Base-by-base conservation (phyloP, 2,888 invertebrate species). In the Cinara cedri region DNA sequence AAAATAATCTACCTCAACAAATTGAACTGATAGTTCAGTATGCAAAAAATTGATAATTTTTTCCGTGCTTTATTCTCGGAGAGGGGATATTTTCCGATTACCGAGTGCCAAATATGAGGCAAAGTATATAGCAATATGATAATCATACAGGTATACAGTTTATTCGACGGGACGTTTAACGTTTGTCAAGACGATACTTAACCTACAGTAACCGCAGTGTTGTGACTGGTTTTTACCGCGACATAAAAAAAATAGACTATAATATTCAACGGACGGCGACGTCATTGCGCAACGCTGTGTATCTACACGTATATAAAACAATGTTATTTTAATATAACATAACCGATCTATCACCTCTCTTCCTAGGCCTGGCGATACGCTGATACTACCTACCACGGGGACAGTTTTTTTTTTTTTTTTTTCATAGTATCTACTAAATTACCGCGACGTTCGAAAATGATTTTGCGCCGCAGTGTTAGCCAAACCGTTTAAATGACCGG, bases 401-500 rank as follows among this genome's bases (percentile, higher is more conserved):
- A 14, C 46, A 46, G 19, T 54, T 11, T 21, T 21, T 71, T 24
- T 57, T 24, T 55, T 24, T 21, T 11, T 21, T 4, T n/a, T 70
- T 42, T 42, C 14, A 4, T 21, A 34, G 34, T 34, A 34, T 34
- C 34, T 34, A 34, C 34, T 6, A 34, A 4, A 34, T 34, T 34
- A 6, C 34, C 34, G 3, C 34, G 34, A 6, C 34, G 34, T 34
- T 34, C 3, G 3, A 34, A 34, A 4, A 34, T 34, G 3, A 34
- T 34, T 3, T 6, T 34, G 34, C 6, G 34, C 34, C 6, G 34
- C 70, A 78, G 78, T 78, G 68, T 60, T 51, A 51, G 70, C 34
- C 78, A 70, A 78, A 78, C 78, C 78, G 70, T 70, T 60, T 34
- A 42, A 49, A 78, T 57, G 76, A 76, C 66, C 26, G 66, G 76